A percentile compares a stretch with the other conserved stretches of the same genome.
These are phyloP conservation scores for Eumacrocentrus americanus DNA, from an alignment of 2,888 invertebrate genomes.

Conservation along the genomic window DNA sequence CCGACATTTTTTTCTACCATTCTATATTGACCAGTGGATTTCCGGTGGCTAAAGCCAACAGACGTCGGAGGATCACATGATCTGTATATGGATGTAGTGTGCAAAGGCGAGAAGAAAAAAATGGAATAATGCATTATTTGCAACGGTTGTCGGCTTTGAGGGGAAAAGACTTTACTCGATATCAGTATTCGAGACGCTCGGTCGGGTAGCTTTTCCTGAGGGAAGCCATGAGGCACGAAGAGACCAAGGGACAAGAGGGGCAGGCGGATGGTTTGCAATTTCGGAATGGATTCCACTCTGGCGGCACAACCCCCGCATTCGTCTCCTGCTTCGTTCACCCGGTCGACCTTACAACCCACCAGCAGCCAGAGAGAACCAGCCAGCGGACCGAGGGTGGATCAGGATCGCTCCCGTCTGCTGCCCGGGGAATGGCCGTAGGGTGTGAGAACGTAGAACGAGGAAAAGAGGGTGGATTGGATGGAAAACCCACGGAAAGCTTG, in stretches of 20 bases:
- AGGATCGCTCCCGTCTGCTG: conserved; percentile 46
- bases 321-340: conserved; percentile 29
- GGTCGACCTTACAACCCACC: conserved; percentile 15
- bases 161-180: conserved; percentile 47
- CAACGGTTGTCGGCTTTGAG: conserved; percentile 50
- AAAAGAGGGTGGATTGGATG: conserved; percentile 49
- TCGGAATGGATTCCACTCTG: conserved; percentile 60
- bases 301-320: conserved; percentile 32
- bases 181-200: conserved; percentile 57
- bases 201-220: conserved; percentile 54
- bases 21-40: conserved; percentile 1
- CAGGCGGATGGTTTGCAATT: conserved; percentile 58
- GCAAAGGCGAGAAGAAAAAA: conserved; percentile 30
- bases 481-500: conserved; percentile 43
- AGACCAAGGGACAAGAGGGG: conserved; percentile 36
- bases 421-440: conserved; percentile 35
- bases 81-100: conserved; percentile 22
- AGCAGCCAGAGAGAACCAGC: conserved; percentile 20
- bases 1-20: neutral
- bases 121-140: conserved; percentile 56
- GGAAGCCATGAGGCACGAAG: conserved; percentile 43
- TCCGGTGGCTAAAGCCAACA: neutral
- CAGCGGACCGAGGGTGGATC: conserved; percentile 43
- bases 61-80: neutral
- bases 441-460: conserved; percentile 32